A percentile compares a stretch with the other conserved stretches of the same genome.
Evolutionary conservation across 2,797 vertebrate species (phyloP).

Genomic region (Dermochelys coriacea): DNA sequence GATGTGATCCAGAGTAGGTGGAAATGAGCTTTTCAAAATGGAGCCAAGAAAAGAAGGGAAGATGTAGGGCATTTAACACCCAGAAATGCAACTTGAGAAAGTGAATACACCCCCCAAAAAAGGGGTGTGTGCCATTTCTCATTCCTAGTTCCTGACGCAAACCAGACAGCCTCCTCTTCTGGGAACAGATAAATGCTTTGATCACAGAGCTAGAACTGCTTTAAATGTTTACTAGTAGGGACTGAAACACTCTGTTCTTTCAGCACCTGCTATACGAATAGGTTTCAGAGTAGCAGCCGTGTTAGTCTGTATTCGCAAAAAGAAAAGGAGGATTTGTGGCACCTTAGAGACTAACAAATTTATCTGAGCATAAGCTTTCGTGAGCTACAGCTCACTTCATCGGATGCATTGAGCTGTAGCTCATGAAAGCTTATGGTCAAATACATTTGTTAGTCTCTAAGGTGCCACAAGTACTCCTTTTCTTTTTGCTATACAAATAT

Average conservation of each 20-base stretch:
- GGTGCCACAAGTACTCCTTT: too few relatives aligned
- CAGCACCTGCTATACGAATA: background rate
- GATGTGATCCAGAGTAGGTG: background rate
- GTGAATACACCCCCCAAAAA: background rate
- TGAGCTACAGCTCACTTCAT: too few relatives aligned
- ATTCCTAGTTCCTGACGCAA: constrained; percentile 49
- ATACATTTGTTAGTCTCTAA: too few relatives aligned
- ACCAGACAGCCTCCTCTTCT: constrained; percentile 60
- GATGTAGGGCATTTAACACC: background rate
- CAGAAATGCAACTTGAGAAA: background rate
- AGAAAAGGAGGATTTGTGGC: too few relatives aligned
- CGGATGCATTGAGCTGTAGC: too few relatives aligned
- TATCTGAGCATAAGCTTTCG: too few relatives aligned
- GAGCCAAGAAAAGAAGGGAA: background rate
- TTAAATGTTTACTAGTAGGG: constrained; percentile 4
- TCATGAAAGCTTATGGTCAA: too few relatives aligned
- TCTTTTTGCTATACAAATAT: fast-evolving
- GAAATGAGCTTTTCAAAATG: background rate
- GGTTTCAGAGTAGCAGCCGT: too few relatives aligned
- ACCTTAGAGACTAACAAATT: too few relatives aligned
- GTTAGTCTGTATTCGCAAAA: too few relatives aligned
- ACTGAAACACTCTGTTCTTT: background rate
- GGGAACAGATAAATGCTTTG: constrained; percentile 1
- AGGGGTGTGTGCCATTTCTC: constrained; percentile 37
- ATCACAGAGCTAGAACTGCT: constrained; percentile 15